A percentile compares a stretch with the other conserved stretches of the same genome.
Conservation (phyloP, 2,888 invertebrate genomes). For the Campoplex capitator region DNA sequence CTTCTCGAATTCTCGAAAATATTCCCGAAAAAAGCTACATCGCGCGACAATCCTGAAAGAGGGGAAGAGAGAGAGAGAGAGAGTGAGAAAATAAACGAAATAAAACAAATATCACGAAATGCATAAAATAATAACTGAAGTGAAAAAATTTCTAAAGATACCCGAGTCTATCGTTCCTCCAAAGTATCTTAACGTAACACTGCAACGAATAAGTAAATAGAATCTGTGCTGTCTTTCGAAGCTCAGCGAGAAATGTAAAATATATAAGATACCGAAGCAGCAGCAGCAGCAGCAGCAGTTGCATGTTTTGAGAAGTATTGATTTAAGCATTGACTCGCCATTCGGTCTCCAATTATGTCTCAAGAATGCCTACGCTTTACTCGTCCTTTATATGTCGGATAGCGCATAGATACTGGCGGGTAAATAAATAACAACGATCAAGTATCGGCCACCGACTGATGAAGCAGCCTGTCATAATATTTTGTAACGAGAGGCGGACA, state of each 20-base stretch:
- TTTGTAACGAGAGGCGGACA: slow-evolving; percentile 51
- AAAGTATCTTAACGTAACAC: slow-evolving; percentile 28
- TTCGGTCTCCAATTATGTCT: slow-evolving; percentile 54
- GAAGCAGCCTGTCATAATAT: slow-evolving; percentile 64
- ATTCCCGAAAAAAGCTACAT: neutral
- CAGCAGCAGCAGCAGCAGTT: neutral
- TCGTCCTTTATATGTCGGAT: slow-evolving; percentile 35
- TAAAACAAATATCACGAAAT: slow-evolving; percentile 42
- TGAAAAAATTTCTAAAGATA: neutral
- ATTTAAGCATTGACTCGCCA: slow-evolving; percentile 27
- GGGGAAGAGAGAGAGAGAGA: neutral
- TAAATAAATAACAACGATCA: slow-evolving; percentile 53
- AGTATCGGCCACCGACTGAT: slow-evolving; percentile 49
- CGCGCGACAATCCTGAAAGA: neutral
- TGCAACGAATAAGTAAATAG: slow-evolving; percentile 59
- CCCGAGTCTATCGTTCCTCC: slow-evolving; percentile 28
- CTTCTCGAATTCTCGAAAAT: slow-evolving; percentile 32
- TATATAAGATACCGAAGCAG: neutral
- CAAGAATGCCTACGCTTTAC: slow-evolving; percentile 55
- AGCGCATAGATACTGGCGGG: slow-evolving; percentile 27
- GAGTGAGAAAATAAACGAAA: slow-evolving; percentile 13
- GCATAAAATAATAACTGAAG: slow-evolving; percentile 60
- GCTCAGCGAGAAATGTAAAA: slow-evolving; percentile 23
- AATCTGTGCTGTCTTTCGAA: neutral
- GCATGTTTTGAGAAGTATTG: slow-evolving; percentile 38